Conservation (phyloP, 2,113 vertebrate species). For the Papio anubis region DNA sequence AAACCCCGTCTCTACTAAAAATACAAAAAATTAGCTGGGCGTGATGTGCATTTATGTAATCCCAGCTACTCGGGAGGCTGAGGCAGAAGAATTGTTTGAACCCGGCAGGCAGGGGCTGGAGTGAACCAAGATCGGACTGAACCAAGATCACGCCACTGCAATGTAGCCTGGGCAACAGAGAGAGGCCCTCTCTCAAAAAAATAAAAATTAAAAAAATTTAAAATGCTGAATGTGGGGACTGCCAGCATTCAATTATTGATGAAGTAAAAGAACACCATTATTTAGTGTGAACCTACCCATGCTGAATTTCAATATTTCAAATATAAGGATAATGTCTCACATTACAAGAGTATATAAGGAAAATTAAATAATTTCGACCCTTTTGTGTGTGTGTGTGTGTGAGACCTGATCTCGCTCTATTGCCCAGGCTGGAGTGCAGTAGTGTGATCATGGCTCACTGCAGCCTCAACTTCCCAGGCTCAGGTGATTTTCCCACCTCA, state of each 20-base stretch:
- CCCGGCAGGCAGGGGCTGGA: background rate
- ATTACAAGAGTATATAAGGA: background rate
- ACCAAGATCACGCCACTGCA: background rate
- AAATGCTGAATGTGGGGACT: background rate
- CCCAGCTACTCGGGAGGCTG: background rate
- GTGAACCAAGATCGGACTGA: too few relatives aligned
- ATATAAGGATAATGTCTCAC: background rate
- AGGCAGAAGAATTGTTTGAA: background rate
- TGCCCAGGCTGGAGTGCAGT: too few relatives aligned
- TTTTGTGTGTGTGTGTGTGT: too few relatives aligned
- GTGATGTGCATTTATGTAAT: background rate
- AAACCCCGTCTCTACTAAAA: background rate
- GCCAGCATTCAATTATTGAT: background rate
- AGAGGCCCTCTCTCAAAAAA: background rate
- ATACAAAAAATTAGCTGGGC: background rate
- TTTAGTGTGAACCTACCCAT: background rate
- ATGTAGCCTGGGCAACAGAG: background rate
- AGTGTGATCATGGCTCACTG: too few relatives aligned
- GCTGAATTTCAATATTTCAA: background rate
- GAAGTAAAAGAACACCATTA: background rate
- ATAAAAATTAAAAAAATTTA: background rate
- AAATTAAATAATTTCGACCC: background rate
- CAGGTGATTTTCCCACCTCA: too few relatives aligned
- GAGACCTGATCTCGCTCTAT: too few relatives aligned
- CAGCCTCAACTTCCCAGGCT: too few relatives aligned